Base-by-base conservation (phyloP, 1,140 invertebrate genomes). In the Holcopasites calliopsidis region DNA sequence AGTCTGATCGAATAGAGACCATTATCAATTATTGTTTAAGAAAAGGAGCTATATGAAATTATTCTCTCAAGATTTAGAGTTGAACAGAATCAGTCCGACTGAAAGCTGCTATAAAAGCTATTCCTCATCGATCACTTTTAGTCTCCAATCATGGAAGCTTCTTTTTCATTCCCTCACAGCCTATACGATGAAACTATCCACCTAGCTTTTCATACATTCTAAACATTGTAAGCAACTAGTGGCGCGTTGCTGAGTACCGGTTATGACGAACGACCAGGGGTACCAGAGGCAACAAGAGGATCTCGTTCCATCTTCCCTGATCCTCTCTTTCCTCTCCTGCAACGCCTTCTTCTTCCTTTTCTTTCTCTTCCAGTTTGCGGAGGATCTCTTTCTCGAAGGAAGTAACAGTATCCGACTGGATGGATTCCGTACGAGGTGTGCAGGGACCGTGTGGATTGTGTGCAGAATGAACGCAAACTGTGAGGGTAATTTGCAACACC, bases 401-500 rank as follows among this genome's bases (percentile, higher is more conserved):
- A 89, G 89, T 89, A 89, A 89, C 88, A 87, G 86, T 89, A 90
- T 90, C 85, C 84, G 83, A 85, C 82, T 80, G 82, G 86, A 90
- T 89, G 88, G 85, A 90, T 90, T 90, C 88, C 87, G 82, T 82
- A 83, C 87, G 86, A 87, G 84, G 88, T 82, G 79, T 82, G 78
- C 78, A 77, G 79, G 83, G 85, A 81, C 85, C 83, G 77, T 82
- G 85, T 86, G 85, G 89, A 91, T 91, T 91, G 90, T 91, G 91
- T 90, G 88, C 87, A 91, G 90, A 92, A 91, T 91, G 89, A 91
- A 90, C 85, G 87, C 90, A 91, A 91, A 92, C 90, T 91, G 89
- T 85, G 88, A 90, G 90, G 90, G 91, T 92, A 92, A 92, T 92
- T 91, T 92, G 91, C 91, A 91, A 91, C 89, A 91, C 90, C 86